Evolutionary conservation across 1,140 invertebrate genomes (phyloP), one percentile per base, ranked within the genome.

Genomic region (Camponotus pennsylvanicus): DNA sequence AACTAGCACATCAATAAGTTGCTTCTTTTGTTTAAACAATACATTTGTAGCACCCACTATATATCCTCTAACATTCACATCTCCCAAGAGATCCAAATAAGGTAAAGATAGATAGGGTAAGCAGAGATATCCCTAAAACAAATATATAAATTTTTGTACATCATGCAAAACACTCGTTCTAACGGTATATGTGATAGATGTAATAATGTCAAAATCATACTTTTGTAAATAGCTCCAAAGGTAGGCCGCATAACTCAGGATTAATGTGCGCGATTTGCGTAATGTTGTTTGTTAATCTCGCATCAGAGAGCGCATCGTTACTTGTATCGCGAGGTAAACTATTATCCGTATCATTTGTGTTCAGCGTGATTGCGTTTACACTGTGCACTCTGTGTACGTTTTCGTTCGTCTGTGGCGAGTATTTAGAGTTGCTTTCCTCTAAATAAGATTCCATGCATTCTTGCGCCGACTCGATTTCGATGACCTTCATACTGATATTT

Each of bases 41-140:
- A 99, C 97, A 96, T 99, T 99, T 55, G 99, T 99, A 9, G 99
- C 99, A 69, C 99, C 99, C 86, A 99, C 98, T 55, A 99, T 95
- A 95, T 99, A 99, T 67, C 98, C 98, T 87, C 98, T 96, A 8
- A 99, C 97, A 92, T 98, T 98, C 2, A 97, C 96, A 94, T 99
- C 98, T 79, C 97, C 97, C 40, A 99, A 94, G 63, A 99, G 95
- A 95, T 99, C 99, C 95, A 99, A 97, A 94, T 99, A 99, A 89
- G 99, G 98, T 63, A 99, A 95, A 5, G 98, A 99, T 71, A 99
- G 96, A 95, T 99, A 99, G 49, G 99, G 99, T 94, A 99, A 97
- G 93, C 98, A 99, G 9, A 99, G 96, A 92, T 98, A 98, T 57
- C 99, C 99, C 97, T 97, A 90, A 18, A 93, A 92, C 86, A 87